These are phyloP conservation scores for Spodoptera frugiperda DNA, from an alignment of 1,140 invertebrate species.

Conservation along the genomic window DNA sequence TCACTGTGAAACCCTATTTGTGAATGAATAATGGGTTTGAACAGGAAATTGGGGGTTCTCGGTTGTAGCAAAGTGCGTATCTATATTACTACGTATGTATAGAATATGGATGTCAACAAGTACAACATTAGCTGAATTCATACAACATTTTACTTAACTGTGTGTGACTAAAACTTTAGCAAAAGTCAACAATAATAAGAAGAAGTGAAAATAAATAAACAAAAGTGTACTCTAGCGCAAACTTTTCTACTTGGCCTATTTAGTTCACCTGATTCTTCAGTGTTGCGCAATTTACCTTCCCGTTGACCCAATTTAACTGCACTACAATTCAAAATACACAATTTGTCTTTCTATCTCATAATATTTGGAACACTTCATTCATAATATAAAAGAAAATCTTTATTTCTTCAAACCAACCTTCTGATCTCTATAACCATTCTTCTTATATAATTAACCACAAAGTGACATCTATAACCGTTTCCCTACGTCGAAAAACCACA, in stretches of 20 bases:
- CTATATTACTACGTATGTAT: background rate
- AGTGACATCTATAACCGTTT: constrained; percentile 30
- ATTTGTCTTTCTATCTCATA: background rate
- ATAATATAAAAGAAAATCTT: background rate
- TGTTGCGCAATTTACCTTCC: constrained; percentile 12
- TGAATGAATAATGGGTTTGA: constrained; percentile 14
- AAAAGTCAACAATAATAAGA: too few species aligned
- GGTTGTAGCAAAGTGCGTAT: background rate
- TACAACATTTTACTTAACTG: too few species aligned
- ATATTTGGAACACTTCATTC: background rate
- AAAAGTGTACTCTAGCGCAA: background rate
- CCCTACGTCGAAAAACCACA: constrained; percentile 13
- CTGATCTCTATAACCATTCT: constrained; percentile 18
- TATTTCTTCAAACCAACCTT: constrained; percentile 1
- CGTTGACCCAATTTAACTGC: background rate
- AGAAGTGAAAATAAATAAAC: background rate
- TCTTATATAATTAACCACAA: constrained; percentile 44
- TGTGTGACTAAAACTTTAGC: too few species aligned
- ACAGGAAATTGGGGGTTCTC: background rate
- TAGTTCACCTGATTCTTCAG: constrained; percentile 16
- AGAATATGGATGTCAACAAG: too few species aligned
- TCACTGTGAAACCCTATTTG: constrained; percentile 3
- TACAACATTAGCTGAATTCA: too few species aligned
- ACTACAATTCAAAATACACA: background rate
- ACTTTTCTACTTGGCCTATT: background rate